A percentile compares a stretch with the other conserved stretches of the same genome.
phyloP scores from a whole-genome alignment of 1,140 invertebrate genomes.

The Ooceraea biroi region DNA sequence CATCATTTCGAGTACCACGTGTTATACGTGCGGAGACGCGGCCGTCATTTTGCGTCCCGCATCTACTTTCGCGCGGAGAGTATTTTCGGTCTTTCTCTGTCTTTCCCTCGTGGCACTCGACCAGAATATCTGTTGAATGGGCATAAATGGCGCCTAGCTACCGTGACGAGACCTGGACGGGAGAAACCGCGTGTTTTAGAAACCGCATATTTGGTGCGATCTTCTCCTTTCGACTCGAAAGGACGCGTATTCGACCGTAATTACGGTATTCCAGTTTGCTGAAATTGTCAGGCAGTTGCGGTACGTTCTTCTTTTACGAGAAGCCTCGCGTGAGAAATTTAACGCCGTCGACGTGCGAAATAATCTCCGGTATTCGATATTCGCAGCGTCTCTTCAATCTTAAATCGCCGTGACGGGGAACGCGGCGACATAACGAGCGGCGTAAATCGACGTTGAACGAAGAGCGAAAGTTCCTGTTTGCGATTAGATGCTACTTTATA shows the following conservation, averaged over 20 bases:
- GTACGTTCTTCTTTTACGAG: no score
- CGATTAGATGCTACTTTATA: conserved; percentile 33
- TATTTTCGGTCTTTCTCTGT: conserved; percentile 1
- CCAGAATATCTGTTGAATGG: conserved; percentile 69
- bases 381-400: conserved; percentile 1
- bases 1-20: neutral
- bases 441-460: conserved; percentile 12
- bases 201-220: no score
- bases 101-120: conserved; percentile 63
- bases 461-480: conserved; percentile 42
- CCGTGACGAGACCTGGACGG: neutral
- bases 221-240: no score
- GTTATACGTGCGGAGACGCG: neutral
- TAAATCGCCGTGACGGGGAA: neutral
- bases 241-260: no score
- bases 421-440: neutral
- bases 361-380: neutral
- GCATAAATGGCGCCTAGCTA: conserved; percentile 41
- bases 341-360: no score
- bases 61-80: conserved; percentile 42
- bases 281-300: no score
- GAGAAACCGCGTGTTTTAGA: no score
- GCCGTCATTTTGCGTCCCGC: neutral
- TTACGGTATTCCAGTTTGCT: no score
- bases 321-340: neutral